Base-by-base conservation (phyloP, 2,113 vertebrate genomes). In the Hipposideros armiger region DNA sequence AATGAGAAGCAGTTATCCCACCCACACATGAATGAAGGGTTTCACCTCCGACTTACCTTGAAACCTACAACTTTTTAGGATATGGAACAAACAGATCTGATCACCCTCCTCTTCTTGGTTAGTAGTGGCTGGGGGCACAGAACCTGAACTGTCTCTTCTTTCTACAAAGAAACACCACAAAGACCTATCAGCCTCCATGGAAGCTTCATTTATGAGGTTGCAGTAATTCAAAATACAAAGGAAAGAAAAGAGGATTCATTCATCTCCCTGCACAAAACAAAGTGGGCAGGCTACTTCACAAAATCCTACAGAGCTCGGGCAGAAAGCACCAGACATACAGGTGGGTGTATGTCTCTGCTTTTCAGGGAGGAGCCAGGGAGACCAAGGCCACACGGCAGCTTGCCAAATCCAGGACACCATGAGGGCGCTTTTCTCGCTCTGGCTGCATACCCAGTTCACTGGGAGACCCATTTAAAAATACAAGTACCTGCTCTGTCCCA, bases 81-180 rank as follows among this genome's bases (percentile, higher is more conserved):
- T 97, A 89, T 99, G 98, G 97, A 98, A 99, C 26, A 99, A 98
- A 97, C 99, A 99, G 97, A 99, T 99, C 97, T 99, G 98, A 47
- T 99, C 98, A 40, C 45, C 96, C 54, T 99, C 98, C 8, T 98
- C 97, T 30, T 98, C 97, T 30, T 98, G 98, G 52, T 76, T 98
- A 28, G 83, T 82, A 17, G 97, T 32, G 85, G 91, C 56, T 62
- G 92, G 45, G 56, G 97, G 80, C 11, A 74, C 64, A 74, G 0
- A 66, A 56, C 91, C 76, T 60, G 94, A 92, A 72, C 94, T 97
- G 8, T 30, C 85, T 97, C 96, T 98, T 98, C 74, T 97, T 20
- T 97, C 98, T 99, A 95, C 28, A 97, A 80, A 76, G 16, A 54
- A 67, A 94, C 62, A 95, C 47, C 80, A 97, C 80, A 93, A 56